phyloP scores from a whole-genome alignment of 2,888 invertebrate species.

The Endotricha flammealis region DNA sequence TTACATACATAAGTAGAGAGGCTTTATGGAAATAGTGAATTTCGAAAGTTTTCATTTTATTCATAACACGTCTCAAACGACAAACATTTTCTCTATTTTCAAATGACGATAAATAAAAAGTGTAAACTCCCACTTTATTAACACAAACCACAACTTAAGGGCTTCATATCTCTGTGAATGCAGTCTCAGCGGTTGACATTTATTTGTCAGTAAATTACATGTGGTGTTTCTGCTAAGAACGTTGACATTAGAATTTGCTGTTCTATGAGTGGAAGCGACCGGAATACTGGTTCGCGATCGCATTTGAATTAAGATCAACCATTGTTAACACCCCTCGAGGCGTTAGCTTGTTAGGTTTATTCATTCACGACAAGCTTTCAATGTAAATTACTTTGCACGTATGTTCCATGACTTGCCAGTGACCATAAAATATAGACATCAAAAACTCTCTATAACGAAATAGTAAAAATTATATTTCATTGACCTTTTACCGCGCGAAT shows the following conservation, averaged over 20 bases:
- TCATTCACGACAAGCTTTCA: conserved; percentile 9
- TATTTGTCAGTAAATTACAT: conserved; percentile 3
- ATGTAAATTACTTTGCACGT: conserved; percentile 7
- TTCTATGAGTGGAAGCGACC: background rate
- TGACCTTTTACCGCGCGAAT: conserved; percentile 2
- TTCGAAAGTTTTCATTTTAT: too few species aligned
- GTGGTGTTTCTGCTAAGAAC: background rate
- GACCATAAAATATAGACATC: background rate
- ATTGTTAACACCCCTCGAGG: conserved; percentile 9
- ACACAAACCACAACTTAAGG: background rate
- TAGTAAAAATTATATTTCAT: background rate
- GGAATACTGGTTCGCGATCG: conserved; percentile 6
- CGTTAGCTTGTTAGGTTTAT: conserved; percentile 9
- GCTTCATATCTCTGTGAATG: conserved; percentile 1
- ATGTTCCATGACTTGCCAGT: background rate
- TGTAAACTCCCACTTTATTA: too few species aligned
- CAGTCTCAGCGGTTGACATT: conserved; percentile 6
- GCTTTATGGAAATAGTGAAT: too few species aligned
- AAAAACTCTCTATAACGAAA: background rate
- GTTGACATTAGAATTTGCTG: conserved; percentile 1
- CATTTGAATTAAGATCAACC: conserved; percentile 10
- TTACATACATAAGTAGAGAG: too few species aligned
- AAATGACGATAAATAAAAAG: too few species aligned
- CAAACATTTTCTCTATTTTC: too few species aligned
- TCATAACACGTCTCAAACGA: too few species aligned